Evolutionary conservation across 2,888 invertebrate species (phyloP), one percentile per base, ranked within the genome.

Genomic region (Phalangium opilio): DNA sequence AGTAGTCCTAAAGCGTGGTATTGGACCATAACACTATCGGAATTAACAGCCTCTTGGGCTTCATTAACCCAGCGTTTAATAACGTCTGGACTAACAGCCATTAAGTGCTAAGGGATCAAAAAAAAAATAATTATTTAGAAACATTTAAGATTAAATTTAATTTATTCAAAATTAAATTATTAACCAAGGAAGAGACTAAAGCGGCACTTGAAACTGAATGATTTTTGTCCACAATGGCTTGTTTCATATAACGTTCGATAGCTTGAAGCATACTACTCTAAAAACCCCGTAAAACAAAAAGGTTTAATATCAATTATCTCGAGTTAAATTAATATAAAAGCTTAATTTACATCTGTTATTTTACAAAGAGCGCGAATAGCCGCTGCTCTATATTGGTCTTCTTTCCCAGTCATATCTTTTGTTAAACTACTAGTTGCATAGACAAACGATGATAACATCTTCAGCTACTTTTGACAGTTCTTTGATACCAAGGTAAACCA

Each of bases 161-260:
- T 36, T 36, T 36, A n/a, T n/a, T n/a, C n/a, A n/a, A n/a, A n/a
- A n/a, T n/a, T n/a, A n/a, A n/a, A n/a, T n/a, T n/a, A n/a, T n/a
- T n/a, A n/a, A 68, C 68, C 59, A 70, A 59, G 0, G 93, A 83
- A 34, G 93, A 95, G 0, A 95, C 93, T 41, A 99, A 70, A 1
- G 98, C 96, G 0, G 98, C 96, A 58, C 93, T 91, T 46, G 95
- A 87, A 0, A 99, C 95, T 0, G 89, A 83, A 0, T 90, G 78
- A 58, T 85, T 86, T 61, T 87, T 83, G 67, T 98, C 98, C n/a
- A 98, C 96, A 58, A 99, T 96, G 0, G 96, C 96, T 66, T 98
- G 96, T 64, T 98, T 98, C 95, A 98, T 96, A 68, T 98, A 98
- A 49, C 98, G 75, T 64, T 99, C 98, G 51, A 99, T 93, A 3